Conservation (phyloP, 1,140 invertebrate genomes). For the Chymomyza costata region DNA sequence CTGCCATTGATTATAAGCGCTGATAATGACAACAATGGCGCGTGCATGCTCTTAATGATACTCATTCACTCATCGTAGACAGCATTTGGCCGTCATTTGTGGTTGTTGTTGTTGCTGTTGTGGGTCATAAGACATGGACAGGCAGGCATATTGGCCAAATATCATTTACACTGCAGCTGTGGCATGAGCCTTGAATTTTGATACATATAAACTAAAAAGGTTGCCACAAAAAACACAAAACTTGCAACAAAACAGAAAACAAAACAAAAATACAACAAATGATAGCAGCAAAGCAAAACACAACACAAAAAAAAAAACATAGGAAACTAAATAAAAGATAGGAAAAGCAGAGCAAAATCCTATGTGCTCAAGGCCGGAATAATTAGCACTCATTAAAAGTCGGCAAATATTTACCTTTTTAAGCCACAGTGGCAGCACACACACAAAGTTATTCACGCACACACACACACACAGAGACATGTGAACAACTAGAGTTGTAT, state of each 20-base stretch:
- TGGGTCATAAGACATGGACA: too few species aligned
- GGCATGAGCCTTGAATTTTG: slow-evolving; percentile 36
- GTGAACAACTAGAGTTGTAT: too few species aligned
- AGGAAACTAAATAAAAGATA: too few species aligned
- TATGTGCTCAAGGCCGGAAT: slow-evolving; percentile 6
- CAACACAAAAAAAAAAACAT: too few species aligned
- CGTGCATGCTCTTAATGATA: slow-evolving; percentile 25
- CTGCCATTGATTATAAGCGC: too few species aligned
- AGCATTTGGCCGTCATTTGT: too few species aligned
- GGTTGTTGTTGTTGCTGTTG: too few species aligned
- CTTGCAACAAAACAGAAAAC: too few species aligned
- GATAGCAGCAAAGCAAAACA: too few species aligned
- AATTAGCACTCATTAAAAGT: slow-evolving; percentile 33
- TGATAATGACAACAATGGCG: slow-evolving; percentile 17
- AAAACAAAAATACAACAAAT: too few species aligned
- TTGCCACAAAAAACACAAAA: too few species aligned
- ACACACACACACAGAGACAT: not conserved
- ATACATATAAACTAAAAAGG: too few species aligned
- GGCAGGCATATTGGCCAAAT: slow-evolving; percentile 8
- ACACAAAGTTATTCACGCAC: slow-evolving; percentile 1
- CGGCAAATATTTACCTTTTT: slow-evolving; percentile 27
- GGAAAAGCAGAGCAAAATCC: not conserved
- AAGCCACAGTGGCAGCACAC: not conserved
- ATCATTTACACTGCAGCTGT: slow-evolving; percentile 21
- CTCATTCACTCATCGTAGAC: slow-evolving; percentile 27